Base-by-base conservation (phyloP, 2,113 vertebrate genomes). In the Mastomys natalensis region DNA sequence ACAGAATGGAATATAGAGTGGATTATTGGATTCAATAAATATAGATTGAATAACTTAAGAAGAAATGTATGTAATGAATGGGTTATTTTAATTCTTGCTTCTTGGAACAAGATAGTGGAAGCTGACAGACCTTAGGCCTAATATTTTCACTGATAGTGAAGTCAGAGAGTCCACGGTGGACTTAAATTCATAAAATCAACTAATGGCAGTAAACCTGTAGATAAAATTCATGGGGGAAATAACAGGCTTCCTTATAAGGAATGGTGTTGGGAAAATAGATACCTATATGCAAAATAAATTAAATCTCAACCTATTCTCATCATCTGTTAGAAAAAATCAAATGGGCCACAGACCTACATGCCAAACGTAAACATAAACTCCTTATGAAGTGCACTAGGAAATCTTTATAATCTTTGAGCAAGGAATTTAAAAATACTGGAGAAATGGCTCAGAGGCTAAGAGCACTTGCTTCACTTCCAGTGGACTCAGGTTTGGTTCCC, bases 161-260 rank as follows among this genome's bases (percentile, higher is more conserved):
- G 78, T 48, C 19, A 40, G 70, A 58, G 45, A 58, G 60, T 73
- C 70, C 45, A 34, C n/a, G 70, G 13, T 62, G 17, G 16, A 73
- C 55, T 64, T 51, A 51, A 7, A 26, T 87, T 6, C 22, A n/a
- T 10, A 55, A 53, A 10, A 51, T 26, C 64, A 51, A n/a, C 19
- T 53, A 31, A 70, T 51, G 78, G 76, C 90, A 90, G 58, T 16
- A n/a, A 81, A 95, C 16, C 34, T 48, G 15, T 29, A 84, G 43
- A 37, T 90, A 40, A 82, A 81, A 90, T 73, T 60, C 45, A 31
- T 0, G 11, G 73, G 17, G 26, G 2, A 22, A 78, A 45, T 26
- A 26, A 73, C 2, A 72, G n/a, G 90, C 53, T 90, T 95, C 70
- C 74, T 95, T 62, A 90, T 3, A 66, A 94, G 4, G 16, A 93